Conservation (phyloP, 2,888 invertebrate species). For the Selenia dentaria region DNA sequence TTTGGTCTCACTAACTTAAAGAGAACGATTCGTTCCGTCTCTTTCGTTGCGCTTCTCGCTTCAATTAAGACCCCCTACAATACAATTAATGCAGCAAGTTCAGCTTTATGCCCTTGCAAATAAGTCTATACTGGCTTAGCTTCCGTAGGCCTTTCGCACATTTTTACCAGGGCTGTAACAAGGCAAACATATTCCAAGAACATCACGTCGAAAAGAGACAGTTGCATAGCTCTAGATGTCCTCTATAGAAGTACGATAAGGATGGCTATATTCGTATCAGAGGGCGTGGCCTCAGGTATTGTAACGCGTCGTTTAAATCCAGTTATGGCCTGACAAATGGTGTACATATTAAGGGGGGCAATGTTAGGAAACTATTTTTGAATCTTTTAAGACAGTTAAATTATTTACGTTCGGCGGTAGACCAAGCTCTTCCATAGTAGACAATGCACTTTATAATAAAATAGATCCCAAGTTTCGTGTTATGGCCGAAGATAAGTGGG, state of each 20-base stretch:
- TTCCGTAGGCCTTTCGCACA: slow-evolving; percentile 48
- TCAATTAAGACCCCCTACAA: slow-evolving; percentile 69
- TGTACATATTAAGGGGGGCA: slow-evolving; percentile 84
- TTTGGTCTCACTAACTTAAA: slow-evolving; percentile 82
- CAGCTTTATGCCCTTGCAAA: background rate
- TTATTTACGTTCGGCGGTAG: slow-evolving; percentile 80
- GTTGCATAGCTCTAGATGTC: slow-evolving; percentile 18
- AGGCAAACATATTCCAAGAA: slow-evolving; percentile 64
- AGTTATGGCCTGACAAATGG: slow-evolving; percentile 85
- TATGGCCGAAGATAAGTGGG: slow-evolving; percentile 79
- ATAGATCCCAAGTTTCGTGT: slow-evolving; percentile 77
- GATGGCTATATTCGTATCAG: slow-evolving; percentile 48
- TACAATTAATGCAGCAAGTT: slow-evolving; percentile 37
- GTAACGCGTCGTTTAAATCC: slow-evolving; percentile 81
- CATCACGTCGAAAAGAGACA: slow-evolving; percentile 60
- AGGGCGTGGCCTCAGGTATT: slow-evolving; percentile 69
- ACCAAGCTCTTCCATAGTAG: slow-evolving; percentile 72
- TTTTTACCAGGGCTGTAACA: slow-evolving; percentile 59
- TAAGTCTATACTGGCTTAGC: slow-evolving; percentile 39
- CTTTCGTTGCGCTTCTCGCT: slow-evolving; percentile 70
- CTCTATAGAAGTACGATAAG: slow-evolving; percentile 41
- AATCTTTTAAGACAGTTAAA: slow-evolving; percentile 85
- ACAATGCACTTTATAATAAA: slow-evolving; percentile 84
- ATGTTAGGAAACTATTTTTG: slow-evolving; percentile 85
- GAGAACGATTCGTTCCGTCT: slow-evolving; percentile 73